These are phyloP conservation scores for Cricetomys ansorgei DNA, from an alignment of 2,113 vertebrate genomes.

Conservation along the genomic window DNA sequence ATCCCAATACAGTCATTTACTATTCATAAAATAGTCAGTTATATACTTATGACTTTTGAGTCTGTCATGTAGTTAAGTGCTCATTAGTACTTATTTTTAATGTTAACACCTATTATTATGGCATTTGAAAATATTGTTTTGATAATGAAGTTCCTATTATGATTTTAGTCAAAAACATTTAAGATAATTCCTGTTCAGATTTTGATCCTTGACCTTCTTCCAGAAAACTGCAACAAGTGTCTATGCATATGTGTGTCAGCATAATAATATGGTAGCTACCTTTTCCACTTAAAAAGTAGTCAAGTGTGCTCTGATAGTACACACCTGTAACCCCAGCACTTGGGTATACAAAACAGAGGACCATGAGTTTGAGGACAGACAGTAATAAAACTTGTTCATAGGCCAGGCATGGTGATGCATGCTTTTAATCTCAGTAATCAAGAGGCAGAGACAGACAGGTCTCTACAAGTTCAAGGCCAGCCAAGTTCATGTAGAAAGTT, in stretches of 20 bases:
- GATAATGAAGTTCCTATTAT: conserved; percentile 4
- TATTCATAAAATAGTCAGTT: background rate
- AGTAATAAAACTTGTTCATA: background rate
- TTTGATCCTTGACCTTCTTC: conserved; percentile 19
- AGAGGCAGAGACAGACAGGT: background rate
- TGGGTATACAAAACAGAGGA: background rate
- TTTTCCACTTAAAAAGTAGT: conserved; percentile 34
- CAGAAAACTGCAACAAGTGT: background rate
- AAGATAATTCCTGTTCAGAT: background rate
- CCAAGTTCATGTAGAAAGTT: background rate
- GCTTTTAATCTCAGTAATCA: background rate
- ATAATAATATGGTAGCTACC: background rate
- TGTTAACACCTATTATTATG: background rate
- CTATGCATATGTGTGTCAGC: background rate
- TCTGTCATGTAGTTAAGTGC: background rate
- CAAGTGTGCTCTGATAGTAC: background rate
- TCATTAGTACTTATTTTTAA: background rate
- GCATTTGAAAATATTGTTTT: background rate
- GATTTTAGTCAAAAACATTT: conserved; percentile 37
- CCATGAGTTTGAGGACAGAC: background rate
- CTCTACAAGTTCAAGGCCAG: background rate
- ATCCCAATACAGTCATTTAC: background rate
- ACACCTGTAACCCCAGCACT: background rate
- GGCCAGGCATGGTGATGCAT: too few species aligned
- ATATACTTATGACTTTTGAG: background rate